Evolutionary conservation across 2,113 vertebrate species (phyloP).

Genomic region (Neodontobutis hainanensis): DNA sequence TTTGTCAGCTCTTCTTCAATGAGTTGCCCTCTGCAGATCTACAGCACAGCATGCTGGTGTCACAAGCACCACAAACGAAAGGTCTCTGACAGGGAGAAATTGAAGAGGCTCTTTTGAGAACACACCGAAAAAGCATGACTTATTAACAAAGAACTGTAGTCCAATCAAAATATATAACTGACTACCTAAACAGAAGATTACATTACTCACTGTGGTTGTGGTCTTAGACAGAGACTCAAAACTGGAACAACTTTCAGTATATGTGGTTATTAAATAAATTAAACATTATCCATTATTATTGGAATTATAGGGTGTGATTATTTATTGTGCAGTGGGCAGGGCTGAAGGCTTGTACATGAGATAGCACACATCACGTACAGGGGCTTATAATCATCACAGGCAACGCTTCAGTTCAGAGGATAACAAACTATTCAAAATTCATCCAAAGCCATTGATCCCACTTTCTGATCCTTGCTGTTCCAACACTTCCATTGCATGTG

Average conservation of each 20-base stretch:
- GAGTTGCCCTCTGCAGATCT: conserved; percentile 39
- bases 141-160: neutral
- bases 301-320: neutral
- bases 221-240: too few species aligned
- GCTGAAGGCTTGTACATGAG: neutral
- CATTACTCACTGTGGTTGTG: neutral
- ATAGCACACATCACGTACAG: neutral
- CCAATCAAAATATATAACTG: conserved; percentile 8
- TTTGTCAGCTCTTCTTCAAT: conserved; percentile 27
- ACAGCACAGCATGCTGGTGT: conserved; percentile 12
- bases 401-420: conserved; percentile 30
- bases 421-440: conserved; percentile 52
- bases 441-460: conserved; percentile 28
- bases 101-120: conserved; percentile 13
- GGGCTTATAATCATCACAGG: conserved; percentile 33
- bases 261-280: neutral
- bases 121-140: neutral
- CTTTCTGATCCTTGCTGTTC: conserved; percentile 39
- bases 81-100: neutral
- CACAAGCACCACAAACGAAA: conserved; percentile 25
- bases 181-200: conserved; percentile 5
- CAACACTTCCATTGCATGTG: conserved; percentile 25
- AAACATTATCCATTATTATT: neutral
- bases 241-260: neutral
- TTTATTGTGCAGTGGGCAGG: neutral